Evolutionary conservation across 2,797 vertebrate species (phyloP).

Genomic region (Clarias fuscus): DNA sequence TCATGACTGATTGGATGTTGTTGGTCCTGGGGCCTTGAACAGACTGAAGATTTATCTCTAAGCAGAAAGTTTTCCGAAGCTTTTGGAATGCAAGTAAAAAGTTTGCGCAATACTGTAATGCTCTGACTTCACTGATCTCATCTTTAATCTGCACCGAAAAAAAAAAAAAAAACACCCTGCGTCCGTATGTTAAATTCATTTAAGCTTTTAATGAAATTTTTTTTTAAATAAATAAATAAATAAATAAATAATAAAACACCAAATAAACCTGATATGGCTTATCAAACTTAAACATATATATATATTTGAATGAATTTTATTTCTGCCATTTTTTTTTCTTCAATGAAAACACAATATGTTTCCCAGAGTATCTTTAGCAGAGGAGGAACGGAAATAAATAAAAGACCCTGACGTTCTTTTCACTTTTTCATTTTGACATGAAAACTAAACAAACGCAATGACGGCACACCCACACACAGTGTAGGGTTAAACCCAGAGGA

Average conservation of each 20-base stretch:
- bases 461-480: not conserved
- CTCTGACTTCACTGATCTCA: not conserved
- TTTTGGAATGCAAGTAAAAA: not conserved
- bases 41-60: constrained; percentile 6
- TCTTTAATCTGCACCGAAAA: not conserved
- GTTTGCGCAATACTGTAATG: not conserved
- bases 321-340: not conserved
- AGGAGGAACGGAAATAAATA: not conserved
- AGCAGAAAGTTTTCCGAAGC: constrained; percentile 10
- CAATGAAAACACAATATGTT: not conserved
- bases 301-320: too few species aligned
- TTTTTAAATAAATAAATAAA: not conserved
- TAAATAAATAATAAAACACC: not conserved
- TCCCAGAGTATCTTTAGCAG: not conserved
- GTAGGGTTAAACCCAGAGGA: not conserved
- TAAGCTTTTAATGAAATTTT: not conserved
- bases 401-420: not conserved
- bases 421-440: not conserved
- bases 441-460: not conserved
- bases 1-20: constrained; percentile 13
- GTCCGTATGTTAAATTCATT: not conserved
- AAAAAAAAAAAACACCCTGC: not conserved
- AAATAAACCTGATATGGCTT: not conserved
- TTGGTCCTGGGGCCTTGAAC: not conserved
- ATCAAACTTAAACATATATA: too few species aligned